These are phyloP conservation scores for Sitta carolinensis DNA, from an alignment of 2,797 vertebrate genomes.

Conservation along the genomic window DNA sequence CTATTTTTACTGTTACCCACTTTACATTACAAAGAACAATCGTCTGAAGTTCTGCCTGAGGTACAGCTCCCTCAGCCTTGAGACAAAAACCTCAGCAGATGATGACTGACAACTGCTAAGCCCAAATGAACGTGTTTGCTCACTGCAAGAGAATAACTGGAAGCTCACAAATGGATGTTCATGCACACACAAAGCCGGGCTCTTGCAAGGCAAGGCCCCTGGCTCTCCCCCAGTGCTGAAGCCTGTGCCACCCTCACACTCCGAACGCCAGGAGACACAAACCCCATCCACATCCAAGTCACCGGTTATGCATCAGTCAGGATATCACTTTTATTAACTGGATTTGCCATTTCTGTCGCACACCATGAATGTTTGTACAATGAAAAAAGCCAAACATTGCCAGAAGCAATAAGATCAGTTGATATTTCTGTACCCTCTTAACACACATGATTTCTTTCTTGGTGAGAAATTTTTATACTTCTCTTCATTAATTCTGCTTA, in stretches of 20 bases:
- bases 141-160: not conserved
- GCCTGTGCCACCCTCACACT: not conserved
- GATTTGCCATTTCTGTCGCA: constrained; percentile 70
- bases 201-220: not conserved
- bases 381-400: constrained; percentile 70
- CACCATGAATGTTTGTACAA: constrained; percentile 71
- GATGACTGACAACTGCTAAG: not conserved
- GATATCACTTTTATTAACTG: constrained; percentile 76
- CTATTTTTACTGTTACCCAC: rapidly evolving
- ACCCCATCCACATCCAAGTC: not conserved
- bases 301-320: constrained; percentile 53
- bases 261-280: not conserved
- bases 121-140: rapidly evolving
- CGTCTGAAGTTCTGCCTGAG: not conserved
- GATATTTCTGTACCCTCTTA: constrained; percentile 70
- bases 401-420: constrained; percentile 68
- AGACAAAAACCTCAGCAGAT: not conserved
- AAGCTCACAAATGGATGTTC: rapidly evolving
- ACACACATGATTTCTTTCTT: constrained; percentile 35
- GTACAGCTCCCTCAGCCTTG: not conserved
- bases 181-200: too few relatives aligned
- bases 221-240: rapidly evolving
- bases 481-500: constrained; percentile 63
- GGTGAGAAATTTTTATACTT: constrained; percentile 52
- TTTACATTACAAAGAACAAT: not conserved